Base-by-base conservation (phyloP, 1,140 invertebrate species). In the Zaprionus nigranus region DNA sequence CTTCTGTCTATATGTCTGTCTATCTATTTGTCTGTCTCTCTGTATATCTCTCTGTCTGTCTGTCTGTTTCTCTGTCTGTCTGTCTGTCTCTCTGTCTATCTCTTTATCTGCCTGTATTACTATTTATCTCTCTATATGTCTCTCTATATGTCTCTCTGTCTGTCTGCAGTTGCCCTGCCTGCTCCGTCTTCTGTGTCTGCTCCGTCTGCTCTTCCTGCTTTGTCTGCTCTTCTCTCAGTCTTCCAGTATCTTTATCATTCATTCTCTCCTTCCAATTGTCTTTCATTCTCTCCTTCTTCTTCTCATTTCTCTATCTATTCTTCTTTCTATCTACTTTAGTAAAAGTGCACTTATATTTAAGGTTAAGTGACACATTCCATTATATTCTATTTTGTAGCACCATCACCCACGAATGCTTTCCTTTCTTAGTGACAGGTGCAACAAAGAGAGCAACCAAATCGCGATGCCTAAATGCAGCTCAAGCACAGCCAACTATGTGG, bases 381-480 rank as follows among this genome's bases (percentile, higher is more conserved):
- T 56, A 40, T 30, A 28, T 36, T 43, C 36, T 9, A 24, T 51
- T 24, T 12, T 12, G 3, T 51, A 3, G 11, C 3, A 1, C 46
- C 20, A 57, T 40, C 60, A 49, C 62, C 62, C 59, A 78, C 58
- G 51, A 51, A 36, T 26, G 34, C 11, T 17, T 46, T 68, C 15
- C 34, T 51, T 17, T 28, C 11, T 12, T 12, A 57, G 36, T 66
- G 12, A 5, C 30, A 30, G 46, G 46, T 51, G 46, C 46, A 51
- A 51, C 46, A 51, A 51, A n/a, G 22, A 40, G 15, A 13, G n/a
- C 20, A 56, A 20, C 12, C 53, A n/a, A 30, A 61, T 49, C 15
- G 28, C 36, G 24, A 51, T 59, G 54, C 28, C 65, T 36, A 74
- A 71, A 75, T 66, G 60, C 51, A 64, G 73, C 75, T 69, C 59